Evolutionary conservation across 2,888 invertebrate species (phyloP).

Genomic region (Archaeoteleia sp.): DNA sequence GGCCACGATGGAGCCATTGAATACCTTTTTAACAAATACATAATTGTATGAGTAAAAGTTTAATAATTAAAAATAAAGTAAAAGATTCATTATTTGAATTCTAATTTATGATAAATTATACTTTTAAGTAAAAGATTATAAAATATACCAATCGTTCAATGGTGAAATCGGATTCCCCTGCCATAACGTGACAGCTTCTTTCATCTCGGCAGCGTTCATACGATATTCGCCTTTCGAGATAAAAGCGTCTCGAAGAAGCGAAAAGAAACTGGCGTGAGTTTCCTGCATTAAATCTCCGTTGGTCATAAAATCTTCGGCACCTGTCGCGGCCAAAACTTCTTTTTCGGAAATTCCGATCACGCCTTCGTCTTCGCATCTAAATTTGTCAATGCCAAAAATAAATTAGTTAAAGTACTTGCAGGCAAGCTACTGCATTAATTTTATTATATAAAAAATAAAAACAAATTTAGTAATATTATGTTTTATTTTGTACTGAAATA

Average conservation of each 20-base stretch:
- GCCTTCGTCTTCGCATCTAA: conserved; percentile 66
- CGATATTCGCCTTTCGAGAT: conserved; percentile 90
- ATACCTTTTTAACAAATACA: too few relatives aligned
- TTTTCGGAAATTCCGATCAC: conserved; percentile 69
- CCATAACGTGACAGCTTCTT: conserved; percentile 84
- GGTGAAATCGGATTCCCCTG: conserved; percentile 88
- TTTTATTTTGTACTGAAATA: not conserved
- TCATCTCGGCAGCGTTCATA: conserved; percentile 85
- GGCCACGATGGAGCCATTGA: too few relatives aligned
- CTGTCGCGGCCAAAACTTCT: conserved; percentile 60
- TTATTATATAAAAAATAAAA: too few relatives aligned
- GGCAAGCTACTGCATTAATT: too few relatives aligned
- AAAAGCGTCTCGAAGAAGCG: conserved; percentile 90
- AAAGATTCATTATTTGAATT: conserved; percentile 6
- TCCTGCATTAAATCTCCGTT: conserved; percentile 82
- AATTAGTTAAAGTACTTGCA: too few relatives aligned
- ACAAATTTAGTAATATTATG: too few relatives aligned
- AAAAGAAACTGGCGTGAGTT: conserved; percentile 90
- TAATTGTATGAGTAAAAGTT: too few relatives aligned
- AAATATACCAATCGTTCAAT: conserved; percentile 85
- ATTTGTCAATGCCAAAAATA: too few relatives aligned
- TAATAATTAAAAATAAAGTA: conserved; percentile 8
- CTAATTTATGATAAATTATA: too few relatives aligned
- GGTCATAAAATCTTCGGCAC: conserved; percentile 63
- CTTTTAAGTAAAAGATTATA: too few relatives aligned